A percentile compares a stretch with the other conserved stretches of the same genome.
Evolutionary conservation across 2,888 invertebrate genomes (phyloP).

Genomic region (Xestia sexstrigata): DNA sequence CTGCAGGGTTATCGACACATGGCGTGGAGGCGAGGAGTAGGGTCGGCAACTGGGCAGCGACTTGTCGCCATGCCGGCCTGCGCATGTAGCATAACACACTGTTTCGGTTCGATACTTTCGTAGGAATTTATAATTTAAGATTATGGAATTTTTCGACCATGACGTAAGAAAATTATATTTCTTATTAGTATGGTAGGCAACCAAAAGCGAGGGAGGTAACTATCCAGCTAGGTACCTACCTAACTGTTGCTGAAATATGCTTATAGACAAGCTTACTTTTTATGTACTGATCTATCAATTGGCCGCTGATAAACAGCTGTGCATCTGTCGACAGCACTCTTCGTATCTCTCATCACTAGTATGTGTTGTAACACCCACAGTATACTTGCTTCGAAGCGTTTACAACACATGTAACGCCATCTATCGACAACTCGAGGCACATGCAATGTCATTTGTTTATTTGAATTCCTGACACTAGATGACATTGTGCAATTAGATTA

Average conservation of each 20-base stretch:
- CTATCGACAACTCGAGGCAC: slow-evolving; percentile 35
- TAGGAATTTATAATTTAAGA: slow-evolving; percentile 73
- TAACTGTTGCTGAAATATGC: slow-evolving; percentile 9
- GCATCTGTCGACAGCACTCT: slow-evolving; percentile 48
- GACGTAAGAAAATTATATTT: slow-evolving; percentile 61
- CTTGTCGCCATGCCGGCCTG: slow-evolving; percentile 74
- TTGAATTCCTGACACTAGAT: slow-evolving; percentile 53
- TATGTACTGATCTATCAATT: slow-evolving; percentile 20
- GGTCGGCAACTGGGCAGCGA: slow-evolving; percentile 79
- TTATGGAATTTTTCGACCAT: slow-evolving; percentile 69
- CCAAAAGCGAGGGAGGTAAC: slow-evolving; percentile 29
- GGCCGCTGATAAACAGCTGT: slow-evolving; percentile 49
- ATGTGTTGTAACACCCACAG: slow-evolving; percentile 25
- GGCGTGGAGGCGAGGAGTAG: slow-evolving; percentile 79
- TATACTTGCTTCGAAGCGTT: slow-evolving; percentile 20
- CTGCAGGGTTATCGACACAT: slow-evolving; percentile 90
- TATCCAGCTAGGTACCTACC: neutral
- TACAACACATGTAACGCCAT: slow-evolving; percentile 55
- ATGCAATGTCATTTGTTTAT: slow-evolving; percentile 12
- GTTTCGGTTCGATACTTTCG: slow-evolving; percentile 85
- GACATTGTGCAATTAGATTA: slow-evolving; percentile 53
- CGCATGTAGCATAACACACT: slow-evolving; percentile 81
- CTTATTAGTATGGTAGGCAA: slow-evolving; percentile 37
- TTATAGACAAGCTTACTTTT: slow-evolving; percentile 1
- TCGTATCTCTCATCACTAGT: slow-evolving; percentile 48